A percentile compares a stretch with the other conserved stretches of the same genome.
Evolutionary conservation across 2,113 vertebrate species (phyloP).

Genomic region (Labeo catla): DNA sequence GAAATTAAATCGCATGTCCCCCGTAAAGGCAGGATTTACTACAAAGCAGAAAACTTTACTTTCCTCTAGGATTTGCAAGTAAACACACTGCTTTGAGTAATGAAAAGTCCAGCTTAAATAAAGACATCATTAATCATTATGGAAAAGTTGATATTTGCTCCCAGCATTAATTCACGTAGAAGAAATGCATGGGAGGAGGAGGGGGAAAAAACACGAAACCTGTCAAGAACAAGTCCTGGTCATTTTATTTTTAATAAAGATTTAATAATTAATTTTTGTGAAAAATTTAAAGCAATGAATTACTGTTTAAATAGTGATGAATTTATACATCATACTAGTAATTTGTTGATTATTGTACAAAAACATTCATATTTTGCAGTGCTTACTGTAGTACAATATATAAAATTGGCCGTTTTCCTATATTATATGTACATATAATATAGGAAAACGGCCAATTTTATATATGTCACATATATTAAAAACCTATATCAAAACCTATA

Average conservation of each 20-base stretch:
- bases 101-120: not conserved
- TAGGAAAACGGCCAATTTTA: too few relatives aligned
- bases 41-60: not conserved
- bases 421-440: too few relatives aligned
- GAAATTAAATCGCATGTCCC: not conserved
- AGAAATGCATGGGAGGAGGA: not conserved
- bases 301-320: too few relatives aligned
- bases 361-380: not conserved
- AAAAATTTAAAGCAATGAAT: not conserved
- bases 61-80: not conserved
- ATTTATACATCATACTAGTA: too few relatives aligned
- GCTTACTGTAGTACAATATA: too few relatives aligned
- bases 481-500: too few relatives aligned
- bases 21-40: not conserved
- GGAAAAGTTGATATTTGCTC: not conserved
- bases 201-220: not conserved
- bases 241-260: too few relatives aligned
- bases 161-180: not conserved
- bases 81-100: not conserved
- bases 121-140: not conserved
- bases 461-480: too few relatives aligned
- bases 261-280: not conserved
- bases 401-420: too few relatives aligned
- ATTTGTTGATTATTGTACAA: not conserved
- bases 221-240: not conserved